phyloP scores from a whole-genome alignment of 2,888 invertebrate species.

The Diplazon laetatorius region DNA sequence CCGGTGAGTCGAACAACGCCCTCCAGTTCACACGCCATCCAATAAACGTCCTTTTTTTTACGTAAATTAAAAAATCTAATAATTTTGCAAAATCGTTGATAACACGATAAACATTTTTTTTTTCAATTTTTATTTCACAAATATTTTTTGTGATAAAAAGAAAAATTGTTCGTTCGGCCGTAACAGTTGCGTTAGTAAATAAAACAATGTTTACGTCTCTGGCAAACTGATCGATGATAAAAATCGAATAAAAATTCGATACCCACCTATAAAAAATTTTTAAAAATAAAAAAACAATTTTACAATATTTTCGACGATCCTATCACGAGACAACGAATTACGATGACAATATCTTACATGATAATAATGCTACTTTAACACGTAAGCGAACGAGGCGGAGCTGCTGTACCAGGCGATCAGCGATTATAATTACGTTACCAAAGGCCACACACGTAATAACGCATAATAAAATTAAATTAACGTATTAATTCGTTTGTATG shows the following conservation, averaged over 20 bases:
- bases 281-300: too few relatives aligned
- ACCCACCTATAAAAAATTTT: neutral
- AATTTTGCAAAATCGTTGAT: conserved; percentile 7
- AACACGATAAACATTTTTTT: conserved; percentile 1
- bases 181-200: neutral
- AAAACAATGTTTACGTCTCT: conserved; percentile 1
- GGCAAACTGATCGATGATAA: neutral
- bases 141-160: neutral
- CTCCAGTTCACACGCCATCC: conserved; percentile 17
- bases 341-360: conserved; percentile 27
- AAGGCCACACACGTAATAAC: conserved; percentile 60
- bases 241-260: conserved; percentile 3
- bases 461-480: conserved; percentile 56
- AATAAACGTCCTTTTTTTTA: conserved; percentile 35
- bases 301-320: neutral
- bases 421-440: conserved; percentile 61
- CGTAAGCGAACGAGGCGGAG: conserved; percentile 63
- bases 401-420: conserved; percentile 62
- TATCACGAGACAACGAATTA: neutral
- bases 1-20: conserved; percentile 37
- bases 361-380: conserved; percentile 53
- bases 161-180: conserved; percentile 12
- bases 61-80: conserved; percentile 8
- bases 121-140: neutral
- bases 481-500: conserved; percentile 31